Percentiles rank a stretch among this genome's conserved stretches.
Evolutionary conservation across 2,113 vertebrate genomes (phyloP).

Genomic region (Syrrhaptes paradoxus): DNA sequence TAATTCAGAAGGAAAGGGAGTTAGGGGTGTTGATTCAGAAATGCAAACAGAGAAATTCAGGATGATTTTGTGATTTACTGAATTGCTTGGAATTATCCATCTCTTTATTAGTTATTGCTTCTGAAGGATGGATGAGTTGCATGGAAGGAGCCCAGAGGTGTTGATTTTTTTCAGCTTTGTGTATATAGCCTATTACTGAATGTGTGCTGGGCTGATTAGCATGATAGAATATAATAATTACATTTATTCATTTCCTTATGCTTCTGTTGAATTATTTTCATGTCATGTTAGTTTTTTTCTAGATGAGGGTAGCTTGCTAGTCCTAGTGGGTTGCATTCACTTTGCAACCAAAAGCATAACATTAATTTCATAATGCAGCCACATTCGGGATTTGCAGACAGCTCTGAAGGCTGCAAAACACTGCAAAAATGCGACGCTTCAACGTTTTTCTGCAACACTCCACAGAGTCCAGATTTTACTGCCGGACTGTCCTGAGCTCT

Average conservation of each 20-base stretch:
- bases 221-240: neutral
- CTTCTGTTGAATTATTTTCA: neutral
- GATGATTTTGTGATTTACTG: neutral
- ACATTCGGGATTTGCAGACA: neutral
- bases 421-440: neutral
- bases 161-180: neutral
- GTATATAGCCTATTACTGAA: neutral
- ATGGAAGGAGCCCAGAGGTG: neutral
- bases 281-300: neutral
- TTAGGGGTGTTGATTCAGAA: neutral
- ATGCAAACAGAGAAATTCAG: neutral
- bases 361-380: neutral
- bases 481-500: neutral
- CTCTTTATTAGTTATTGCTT: neutral
- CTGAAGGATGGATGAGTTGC: neutral
- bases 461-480: neutral
- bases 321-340: neutral
- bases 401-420: neutral
- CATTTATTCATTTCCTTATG: neutral
- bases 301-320: neutral
- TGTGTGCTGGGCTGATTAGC: neutral
- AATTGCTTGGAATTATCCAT: neutral
- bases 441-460: neutral
- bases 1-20: neutral
- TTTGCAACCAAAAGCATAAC: neutral